A percentile compares a stretch with the other conserved stretches of the same genome.
These are phyloP conservation scores for Antechinus stuartii DNA, from an alignment of 2,113 vertebrate species.

Conservation along the genomic window DNA sequence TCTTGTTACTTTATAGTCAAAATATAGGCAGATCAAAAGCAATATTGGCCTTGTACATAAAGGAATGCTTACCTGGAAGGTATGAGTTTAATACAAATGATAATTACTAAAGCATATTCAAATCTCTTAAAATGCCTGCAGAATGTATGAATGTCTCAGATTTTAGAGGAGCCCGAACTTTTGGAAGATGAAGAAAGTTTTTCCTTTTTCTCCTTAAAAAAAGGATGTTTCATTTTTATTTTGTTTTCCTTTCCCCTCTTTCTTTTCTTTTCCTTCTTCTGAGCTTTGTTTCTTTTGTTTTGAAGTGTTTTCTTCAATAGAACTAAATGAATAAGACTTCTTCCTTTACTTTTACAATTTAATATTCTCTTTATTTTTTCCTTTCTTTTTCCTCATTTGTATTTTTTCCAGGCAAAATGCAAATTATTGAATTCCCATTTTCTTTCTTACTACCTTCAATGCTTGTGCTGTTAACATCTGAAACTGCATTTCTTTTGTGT, in stretches of 20 bases:
- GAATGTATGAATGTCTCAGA: slow-evolving; percentile 79
- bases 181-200: slow-evolving; percentile 85
- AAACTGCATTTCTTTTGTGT: slow-evolving; percentile 97
- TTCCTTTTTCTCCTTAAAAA: slow-evolving; percentile 88
- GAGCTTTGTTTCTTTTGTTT: slow-evolving; percentile 93
- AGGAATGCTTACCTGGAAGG: slow-evolving; percentile 54
- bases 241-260: slow-evolving; percentile 87
- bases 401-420: slow-evolving; percentile 84
- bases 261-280: slow-evolving; percentile 94
- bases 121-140: slow-evolving; percentile 32
- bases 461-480: slow-evolving; percentile 98
- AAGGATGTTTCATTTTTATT: slow-evolving; percentile 87
- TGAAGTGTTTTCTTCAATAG: slow-evolving; percentile 85
- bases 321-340: slow-evolving; percentile 89
- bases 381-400: no score
- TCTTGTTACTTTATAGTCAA: background rate
- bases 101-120: slow-evolving; percentile 72
- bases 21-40: background rate
- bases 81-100: slow-evolving; percentile 68
- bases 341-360: no score
- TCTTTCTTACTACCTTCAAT: slow-evolving; percentile 93
- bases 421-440: slow-evolving; percentile 82
- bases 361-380: background rate
- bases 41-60: slow-evolving; percentile 17
- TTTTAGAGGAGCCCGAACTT: slow-evolving; percentile 89